These are phyloP conservation scores for Centrocercus urophasianus DNA, from an alignment of 2,113 vertebrate genomes.

Conservation along the genomic window DNA sequence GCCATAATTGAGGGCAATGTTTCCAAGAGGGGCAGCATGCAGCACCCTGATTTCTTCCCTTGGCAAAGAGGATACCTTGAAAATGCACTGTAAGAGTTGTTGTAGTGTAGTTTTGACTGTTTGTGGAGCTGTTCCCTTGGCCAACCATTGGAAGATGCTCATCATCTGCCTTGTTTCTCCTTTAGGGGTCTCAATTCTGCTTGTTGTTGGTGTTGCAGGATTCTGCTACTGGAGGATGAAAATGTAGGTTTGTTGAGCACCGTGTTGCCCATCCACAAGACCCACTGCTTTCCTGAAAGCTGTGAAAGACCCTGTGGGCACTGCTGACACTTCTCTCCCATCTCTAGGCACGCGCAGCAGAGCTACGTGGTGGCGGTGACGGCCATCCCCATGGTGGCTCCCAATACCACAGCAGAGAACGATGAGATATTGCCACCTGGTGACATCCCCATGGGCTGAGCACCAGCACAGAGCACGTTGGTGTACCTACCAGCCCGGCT, in stretches of 20 bases:
- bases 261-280: rapidly evolving
- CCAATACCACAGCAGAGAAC: rapidly evolving
- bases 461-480: rapidly evolving
- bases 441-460: neutral
- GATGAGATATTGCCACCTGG: neutral
- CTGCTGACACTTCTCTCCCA: rapidly evolving
- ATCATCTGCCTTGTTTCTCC: rapidly evolving
- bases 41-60: neutral
- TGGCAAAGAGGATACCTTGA: neutral
- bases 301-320: neutral
- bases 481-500: rapidly evolving
- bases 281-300: neutral
- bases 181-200: neutral
- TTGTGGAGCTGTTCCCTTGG: neutral
- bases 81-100: neutral
- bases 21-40: rapidly evolving
- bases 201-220: rapidly evolving
- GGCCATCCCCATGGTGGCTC: neutral
- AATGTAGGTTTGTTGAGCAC: neutral
- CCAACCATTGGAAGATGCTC: rapidly evolving
- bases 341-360: rapidly evolving
- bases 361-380: rapidly evolving
- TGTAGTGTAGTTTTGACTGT: rapidly evolving
- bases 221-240: slow-evolving; percentile 9
- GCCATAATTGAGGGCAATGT: rapidly evolving